Evolutionary conservation across 2,113 vertebrate genomes (phyloP).

Genomic region (Sturnira hondurensis): DNA sequence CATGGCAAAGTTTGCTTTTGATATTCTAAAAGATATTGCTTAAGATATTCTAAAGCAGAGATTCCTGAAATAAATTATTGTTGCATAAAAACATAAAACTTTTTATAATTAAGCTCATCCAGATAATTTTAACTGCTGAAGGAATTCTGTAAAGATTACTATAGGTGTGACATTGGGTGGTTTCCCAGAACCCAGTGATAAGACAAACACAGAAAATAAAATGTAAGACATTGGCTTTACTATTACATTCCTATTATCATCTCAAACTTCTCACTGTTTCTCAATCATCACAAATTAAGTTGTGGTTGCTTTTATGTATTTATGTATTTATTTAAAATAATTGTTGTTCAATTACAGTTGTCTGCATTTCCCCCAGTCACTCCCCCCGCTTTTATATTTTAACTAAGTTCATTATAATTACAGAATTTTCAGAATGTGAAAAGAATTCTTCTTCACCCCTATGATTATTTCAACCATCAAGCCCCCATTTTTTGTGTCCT

Average conservation of each 20-base stretch:
- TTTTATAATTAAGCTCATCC: background rate
- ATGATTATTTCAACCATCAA: background rate
- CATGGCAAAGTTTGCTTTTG: background rate
- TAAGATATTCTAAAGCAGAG: background rate
- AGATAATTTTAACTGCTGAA: background rate
- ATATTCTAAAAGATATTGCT: too few relatives aligned
- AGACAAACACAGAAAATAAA: background rate
- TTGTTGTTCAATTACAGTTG: too few relatives aligned
- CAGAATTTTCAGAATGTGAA: background rate
- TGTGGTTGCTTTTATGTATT: background rate
- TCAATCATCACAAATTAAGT: background rate
- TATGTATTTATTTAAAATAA: too few relatives aligned
- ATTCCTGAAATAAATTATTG: background rate
- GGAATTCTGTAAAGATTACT: conserved; percentile 39
- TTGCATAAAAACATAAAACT: background rate
- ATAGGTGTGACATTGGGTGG: conserved; percentile 33
- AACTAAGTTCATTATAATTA: background rate
- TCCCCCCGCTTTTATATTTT: background rate
- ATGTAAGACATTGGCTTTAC: background rate
- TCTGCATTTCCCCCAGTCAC: too few relatives aligned
- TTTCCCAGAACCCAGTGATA: background rate
- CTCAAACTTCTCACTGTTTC: background rate
- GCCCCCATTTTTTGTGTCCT: background rate
- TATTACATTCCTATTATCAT: background rate
- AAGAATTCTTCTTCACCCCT: background rate